phyloP scores from a whole-genome alignment of 1,140 invertebrate species.

The Metaphire vulgaris region DNA sequence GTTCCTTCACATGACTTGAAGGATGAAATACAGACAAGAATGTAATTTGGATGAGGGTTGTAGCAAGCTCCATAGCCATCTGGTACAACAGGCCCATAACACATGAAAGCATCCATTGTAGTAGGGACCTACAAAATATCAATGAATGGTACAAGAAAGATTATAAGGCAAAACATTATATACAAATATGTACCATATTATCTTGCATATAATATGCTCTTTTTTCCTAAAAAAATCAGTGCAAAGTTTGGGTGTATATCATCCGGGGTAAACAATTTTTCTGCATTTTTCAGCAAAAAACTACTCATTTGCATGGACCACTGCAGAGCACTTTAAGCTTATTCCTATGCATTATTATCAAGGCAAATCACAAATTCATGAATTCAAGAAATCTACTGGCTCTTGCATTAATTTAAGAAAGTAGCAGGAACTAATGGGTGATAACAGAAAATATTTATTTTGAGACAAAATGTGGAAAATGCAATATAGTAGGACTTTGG shows the following conservation, averaged over 20 bases:
- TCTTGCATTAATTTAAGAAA: too few relatives aligned
- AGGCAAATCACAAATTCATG: too few relatives aligned
- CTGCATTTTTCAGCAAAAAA: too few relatives aligned
- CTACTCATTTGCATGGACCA: too few relatives aligned
- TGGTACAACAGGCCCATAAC: slow-evolving; percentile 94
- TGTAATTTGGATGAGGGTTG: slow-evolving; percentile 74
- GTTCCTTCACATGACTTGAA: slow-evolving; percentile 21
- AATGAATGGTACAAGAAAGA: background rate
- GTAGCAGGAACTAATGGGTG: too few relatives aligned
- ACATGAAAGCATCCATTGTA: slow-evolving; percentile 72
- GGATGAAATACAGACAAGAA: slow-evolving; percentile 66
- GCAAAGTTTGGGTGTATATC: background rate
- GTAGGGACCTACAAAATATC: slow-evolving; percentile 35
- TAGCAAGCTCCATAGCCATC: slow-evolving; percentile 97
- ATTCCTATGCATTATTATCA: too few relatives aligned
- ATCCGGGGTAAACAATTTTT: background rate
- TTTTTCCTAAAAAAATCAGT: background rate
- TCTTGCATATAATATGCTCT: background rate
- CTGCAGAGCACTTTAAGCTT: too few relatives aligned
- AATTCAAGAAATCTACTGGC: too few relatives aligned
- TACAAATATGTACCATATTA: background rate
- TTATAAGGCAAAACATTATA: background rate
- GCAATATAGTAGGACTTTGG: too few relatives aligned
- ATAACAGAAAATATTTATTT: too few relatives aligned
- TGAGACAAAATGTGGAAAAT: too few relatives aligned